These are phyloP conservation scores for Heterodera schachtii DNA, from an alignment of 1,140 invertebrate genomes.

Conservation along the genomic window DNA sequence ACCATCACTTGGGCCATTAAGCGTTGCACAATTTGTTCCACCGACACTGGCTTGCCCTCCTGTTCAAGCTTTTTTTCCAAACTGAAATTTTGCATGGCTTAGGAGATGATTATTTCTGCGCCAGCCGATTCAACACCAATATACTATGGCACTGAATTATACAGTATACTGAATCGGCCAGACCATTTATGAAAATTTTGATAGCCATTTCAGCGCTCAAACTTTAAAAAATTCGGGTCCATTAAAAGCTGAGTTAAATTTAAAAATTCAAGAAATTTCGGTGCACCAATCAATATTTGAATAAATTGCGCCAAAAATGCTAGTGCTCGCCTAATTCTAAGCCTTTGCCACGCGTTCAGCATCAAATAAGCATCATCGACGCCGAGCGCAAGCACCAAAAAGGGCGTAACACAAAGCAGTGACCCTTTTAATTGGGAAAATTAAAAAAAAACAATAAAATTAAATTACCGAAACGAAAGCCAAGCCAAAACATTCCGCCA, in stretches of 20 bases:
- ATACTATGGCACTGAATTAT: no score
- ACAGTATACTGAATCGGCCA: no score
- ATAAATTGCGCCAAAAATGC: background rate
- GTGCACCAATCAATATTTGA: no score
- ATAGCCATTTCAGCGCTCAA: no score
- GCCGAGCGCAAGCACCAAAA: slow-evolving; percentile 63
- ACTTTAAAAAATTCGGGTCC: no score
- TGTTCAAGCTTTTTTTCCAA: slow-evolving; percentile 17
- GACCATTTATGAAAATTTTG: no score
- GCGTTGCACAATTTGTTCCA: slow-evolving; percentile 31
- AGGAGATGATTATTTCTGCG: background rate
- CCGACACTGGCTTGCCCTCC: background rate
- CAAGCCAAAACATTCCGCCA: slow-evolving; percentile 59
- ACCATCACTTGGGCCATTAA: slow-evolving; percentile 57
- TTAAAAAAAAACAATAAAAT: background rate
- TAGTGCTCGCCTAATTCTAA: slow-evolving; percentile 28
- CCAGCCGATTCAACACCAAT: no score
- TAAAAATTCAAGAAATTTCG: no score
- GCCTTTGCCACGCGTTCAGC: slow-evolving; percentile 27
- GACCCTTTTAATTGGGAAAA: slow-evolving; percentile 27
- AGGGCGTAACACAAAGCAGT: slow-evolving; percentile 58
- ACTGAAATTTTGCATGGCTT: background rate
- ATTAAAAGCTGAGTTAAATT: no score
- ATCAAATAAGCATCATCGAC: slow-evolving; percentile 64
- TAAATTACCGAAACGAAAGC: slow-evolving; percentile 48